A percentile compares a stretch with the other conserved stretches of the same genome.
These are phyloP conservation scores for Aleadryas rufinucha DNA, from an alignment of 2,113 vertebrate species.

Conservation along the genomic window DNA sequence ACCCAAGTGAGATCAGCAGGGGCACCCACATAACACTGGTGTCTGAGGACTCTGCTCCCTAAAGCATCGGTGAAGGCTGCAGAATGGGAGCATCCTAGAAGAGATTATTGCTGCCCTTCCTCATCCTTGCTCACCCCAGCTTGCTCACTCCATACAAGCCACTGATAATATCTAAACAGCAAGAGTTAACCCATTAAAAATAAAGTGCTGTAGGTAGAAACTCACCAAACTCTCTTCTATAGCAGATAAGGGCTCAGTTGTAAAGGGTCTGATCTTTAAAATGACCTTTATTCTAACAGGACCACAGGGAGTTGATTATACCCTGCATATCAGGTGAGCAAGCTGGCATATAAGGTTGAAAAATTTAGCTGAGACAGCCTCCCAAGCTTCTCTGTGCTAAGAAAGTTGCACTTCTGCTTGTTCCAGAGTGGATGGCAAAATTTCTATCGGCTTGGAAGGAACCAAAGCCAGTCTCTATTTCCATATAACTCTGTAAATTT, in stretches of 20 bases:
- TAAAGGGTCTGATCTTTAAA: neutral
- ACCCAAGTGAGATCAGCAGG: neutral
- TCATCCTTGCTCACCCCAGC: neutral
- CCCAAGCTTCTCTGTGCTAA: neutral
- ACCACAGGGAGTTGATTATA: neutral
- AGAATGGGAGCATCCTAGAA: neutral
- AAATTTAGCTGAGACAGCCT: neutral
- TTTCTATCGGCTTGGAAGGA: neutral
- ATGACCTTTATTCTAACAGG: neutral
- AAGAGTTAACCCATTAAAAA: neutral
- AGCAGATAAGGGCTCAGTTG: neutral
- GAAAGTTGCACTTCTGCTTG: neutral
- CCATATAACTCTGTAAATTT: neutral
- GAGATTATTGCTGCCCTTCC: neutral
- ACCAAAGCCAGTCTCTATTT: neutral
- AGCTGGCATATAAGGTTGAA: neutral
- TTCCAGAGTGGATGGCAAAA: neutral
- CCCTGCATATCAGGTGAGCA: neutral
- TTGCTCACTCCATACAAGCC: neutral
- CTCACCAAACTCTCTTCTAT: neutral
- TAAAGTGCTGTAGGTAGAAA: neutral
- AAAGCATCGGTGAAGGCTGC: neutral
- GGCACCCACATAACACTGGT: rapidly evolving
- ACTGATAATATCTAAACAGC: neutral
- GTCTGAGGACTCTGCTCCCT: neutral